Percentiles rank a stretch among this genome's conserved stretches.
Conservation (phyloP, 2,888 invertebrate species). For the Eupithecia exiguata region DNA sequence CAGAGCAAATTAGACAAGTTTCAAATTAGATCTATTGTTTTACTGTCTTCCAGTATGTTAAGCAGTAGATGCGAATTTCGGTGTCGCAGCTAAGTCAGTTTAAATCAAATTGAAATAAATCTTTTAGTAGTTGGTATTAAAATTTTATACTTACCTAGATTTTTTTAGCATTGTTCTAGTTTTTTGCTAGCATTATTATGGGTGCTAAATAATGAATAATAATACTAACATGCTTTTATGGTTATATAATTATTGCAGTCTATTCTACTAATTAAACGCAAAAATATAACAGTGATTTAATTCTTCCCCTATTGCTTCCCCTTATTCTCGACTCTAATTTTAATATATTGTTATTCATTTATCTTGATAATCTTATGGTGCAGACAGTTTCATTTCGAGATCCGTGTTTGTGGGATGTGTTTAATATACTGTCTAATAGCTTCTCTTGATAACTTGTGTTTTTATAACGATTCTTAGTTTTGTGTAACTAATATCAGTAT, state of each 20-base stretch:
- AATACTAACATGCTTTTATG: constrained; percentile 33
- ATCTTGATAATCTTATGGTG: constrained; percentile 57
- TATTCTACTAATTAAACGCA: constrained; percentile 49
- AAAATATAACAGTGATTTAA: not conserved
- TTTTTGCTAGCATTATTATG: constrained; percentile 68
- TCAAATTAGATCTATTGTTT: constrained; percentile 58
- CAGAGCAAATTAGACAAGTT: constrained; percentile 33
- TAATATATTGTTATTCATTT: constrained; percentile 43
- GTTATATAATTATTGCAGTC: constrained; percentile 36
- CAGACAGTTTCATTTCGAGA: constrained; percentile 45
- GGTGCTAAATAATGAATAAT: constrained; percentile 70
- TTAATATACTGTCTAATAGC: not conserved
- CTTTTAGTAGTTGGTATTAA: constrained; percentile 42
- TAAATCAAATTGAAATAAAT: constrained; percentile 42
- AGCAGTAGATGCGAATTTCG: constrained; percentile 59
- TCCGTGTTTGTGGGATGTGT: not conserved
- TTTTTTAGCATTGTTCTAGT: constrained; percentile 61
- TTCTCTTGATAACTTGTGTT: not conserved
- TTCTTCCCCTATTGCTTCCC: constrained; percentile 49
- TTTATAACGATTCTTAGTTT: not conserved
- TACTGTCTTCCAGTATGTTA: constrained; percentile 77
- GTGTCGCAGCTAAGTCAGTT: constrained; percentile 51
- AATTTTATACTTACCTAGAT: constrained; percentile 47
- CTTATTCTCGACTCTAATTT: not conserved
- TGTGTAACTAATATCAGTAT: not conserved